These are phyloP conservation scores for Ornithoptera alexandrae DNA, from an alignment of 2,888 invertebrate genomes.

Conservation along the genomic window DNA sequence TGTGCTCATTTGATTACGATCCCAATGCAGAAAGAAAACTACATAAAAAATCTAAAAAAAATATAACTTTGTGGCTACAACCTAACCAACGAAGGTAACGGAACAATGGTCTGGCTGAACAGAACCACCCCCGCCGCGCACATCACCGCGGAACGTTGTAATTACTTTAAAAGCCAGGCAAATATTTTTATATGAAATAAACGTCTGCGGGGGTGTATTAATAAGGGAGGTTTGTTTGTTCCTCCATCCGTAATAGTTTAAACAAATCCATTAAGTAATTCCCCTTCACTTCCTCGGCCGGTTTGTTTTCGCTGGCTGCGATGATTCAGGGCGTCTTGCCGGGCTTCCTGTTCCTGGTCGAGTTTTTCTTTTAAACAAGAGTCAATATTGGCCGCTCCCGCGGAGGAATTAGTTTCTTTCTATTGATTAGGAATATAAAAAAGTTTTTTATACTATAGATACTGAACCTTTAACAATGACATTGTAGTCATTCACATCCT, in stretches of 20 bases:
- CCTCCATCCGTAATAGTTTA: conserved; percentile 49
- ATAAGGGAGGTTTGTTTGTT: conserved; percentile 41
- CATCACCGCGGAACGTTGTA: conserved; percentile 52
- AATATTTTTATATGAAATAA: conserved; percentile 70
- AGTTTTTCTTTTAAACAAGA: conserved; percentile 4
- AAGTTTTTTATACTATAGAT: too few species aligned
- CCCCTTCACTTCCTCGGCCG: conserved; percentile 24
- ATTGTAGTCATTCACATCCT: too few species aligned
- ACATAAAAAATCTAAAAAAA: too few species aligned
- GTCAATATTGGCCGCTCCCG: neutral
- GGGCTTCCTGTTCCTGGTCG: neutral
- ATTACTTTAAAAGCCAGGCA: conserved; percentile 74
- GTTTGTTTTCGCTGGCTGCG: conserved; percentile 30
- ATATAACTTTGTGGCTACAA: too few species aligned
- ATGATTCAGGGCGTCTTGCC: conserved; percentile 21
- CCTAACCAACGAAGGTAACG: too few species aligned
- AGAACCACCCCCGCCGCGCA: conserved; percentile 12
- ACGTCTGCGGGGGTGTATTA: conserved; percentile 55
- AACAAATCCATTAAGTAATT: conserved; percentile 56
- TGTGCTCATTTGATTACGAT: too few species aligned
- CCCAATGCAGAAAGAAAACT: too few species aligned
- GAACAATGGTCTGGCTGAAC: conserved; percentile 4
- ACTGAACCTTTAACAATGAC: too few species aligned
- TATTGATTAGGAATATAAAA: too few species aligned
- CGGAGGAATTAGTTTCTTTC: neutral